Evolutionary conservation across 1,140 invertebrate species (phyloP), one percentile per base, ranked within the genome.

Genomic region (Drosophila aff.): DNA sequence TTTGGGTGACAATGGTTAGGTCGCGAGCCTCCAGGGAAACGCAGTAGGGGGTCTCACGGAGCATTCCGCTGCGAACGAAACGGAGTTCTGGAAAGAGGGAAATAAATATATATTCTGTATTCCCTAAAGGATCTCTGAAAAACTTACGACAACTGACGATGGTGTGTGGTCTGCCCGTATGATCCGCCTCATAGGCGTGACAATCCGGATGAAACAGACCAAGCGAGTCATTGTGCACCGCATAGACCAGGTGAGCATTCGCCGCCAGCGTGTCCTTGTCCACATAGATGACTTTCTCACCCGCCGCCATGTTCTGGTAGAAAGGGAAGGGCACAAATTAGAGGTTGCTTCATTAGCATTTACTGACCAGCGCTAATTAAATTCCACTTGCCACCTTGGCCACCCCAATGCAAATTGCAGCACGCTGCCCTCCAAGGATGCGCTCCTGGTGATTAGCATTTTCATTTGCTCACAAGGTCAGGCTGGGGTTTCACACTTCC

Each of bases 61-160:
- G 58, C 33, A 92, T 61, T 0, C 92, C 92, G 40, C 69, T 82
- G 2, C 91, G 80, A 1, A 77, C 49, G 38, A 92, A 92, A 1
- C 75, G 61, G 3, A 92, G 76, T 63, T 92, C 92, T 92, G n/a
- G 16, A 68, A 57, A 11, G 18, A 11, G 18, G 3, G 31, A 9
- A n/a, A 50, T 41, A 40, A 18, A 26, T 13, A 21, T 43, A 26
- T 21, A 16, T 26, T 23, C 7, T 2, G n/a, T 46, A 46, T 49
- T 49, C 47, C 21, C 44, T 18, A 9, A 57, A 23, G 36, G 3
- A 26, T 36, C 59, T 11, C 21, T 26, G 2, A 1, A 13, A 18
- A 15, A 92, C 92, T 79, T 81, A 93, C 92, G 92, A 23, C 92
- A 93, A 50, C 91, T 93, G 26, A 93, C 76, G 11, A 92, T 91